Evolutionary conservation across 2,888 invertebrate genomes (phyloP), one percentile per base, ranked within the genome.

Genomic region (Clostera curtula): DNA sequence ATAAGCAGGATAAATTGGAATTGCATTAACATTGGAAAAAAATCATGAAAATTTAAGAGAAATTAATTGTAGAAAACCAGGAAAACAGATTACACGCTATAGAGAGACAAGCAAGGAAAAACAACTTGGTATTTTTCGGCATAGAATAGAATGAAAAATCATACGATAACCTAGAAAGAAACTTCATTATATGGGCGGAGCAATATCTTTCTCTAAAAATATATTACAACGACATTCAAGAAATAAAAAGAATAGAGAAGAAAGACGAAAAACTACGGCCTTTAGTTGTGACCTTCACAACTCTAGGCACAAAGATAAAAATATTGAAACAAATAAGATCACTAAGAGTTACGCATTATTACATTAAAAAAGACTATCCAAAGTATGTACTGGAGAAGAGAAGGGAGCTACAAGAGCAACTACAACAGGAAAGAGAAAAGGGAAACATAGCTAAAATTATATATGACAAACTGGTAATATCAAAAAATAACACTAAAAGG

Each of bases 141-240:
- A 24, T 24, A 6, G 10, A 15, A 9, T 14, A 24, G 5, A 24
- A 3, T n/a, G 24, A 24, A 24, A 24, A 4, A 8, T 24, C 15
- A 8, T 15, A 24, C 15, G n/a, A 14, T 3, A 14, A 4, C 7
- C 5, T 9, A 2, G 24, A 24, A 14, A 14, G 4, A 2, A 24
- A 8, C 6, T n/a, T 24, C 3, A 24, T 24, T 5, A 24, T n/a
- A 3, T 24, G n/a, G n/a, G 10, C 16, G 2, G 15, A 24, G 5
- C n/a, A 24, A 14, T 14, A 24, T 24, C 7, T 24, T 5, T 9
- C 15, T 10, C 2, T 17, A 1, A 17, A 24, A 6, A 11, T 24
- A 16, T 5, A 2, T 6, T 2, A 5, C 24, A 24, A 1, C 11
- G 24, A 24, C 11, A 16, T 16, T 7, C 24, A 24, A 17, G 24